A percentile compares a stretch with the other conserved stretches of the same genome.
These are phyloP conservation scores for Phylloscopus trochiloides DNA, from an alignment of 2,113 vertebrate genomes.

Conservation along the genomic window DNA sequence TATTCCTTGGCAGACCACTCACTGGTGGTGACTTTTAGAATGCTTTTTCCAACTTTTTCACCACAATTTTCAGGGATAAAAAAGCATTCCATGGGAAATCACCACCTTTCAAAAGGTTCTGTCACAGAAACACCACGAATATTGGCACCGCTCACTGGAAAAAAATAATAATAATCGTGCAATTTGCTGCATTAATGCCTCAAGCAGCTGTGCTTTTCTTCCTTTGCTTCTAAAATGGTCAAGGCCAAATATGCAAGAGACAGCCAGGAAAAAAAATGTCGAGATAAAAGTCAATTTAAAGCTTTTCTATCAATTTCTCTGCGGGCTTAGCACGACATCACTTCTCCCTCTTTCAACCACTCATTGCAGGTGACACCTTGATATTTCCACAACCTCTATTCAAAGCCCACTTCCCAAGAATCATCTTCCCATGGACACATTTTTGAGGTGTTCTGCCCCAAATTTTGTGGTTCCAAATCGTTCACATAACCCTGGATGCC, in stretches of 20 bases:
- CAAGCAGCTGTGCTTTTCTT: neutral
- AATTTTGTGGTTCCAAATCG: neutral
- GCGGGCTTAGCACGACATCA: neutral
- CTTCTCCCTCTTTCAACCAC: neutral
- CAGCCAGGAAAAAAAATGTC: neutral
- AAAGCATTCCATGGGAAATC: neutral
- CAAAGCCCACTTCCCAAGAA: neutral
- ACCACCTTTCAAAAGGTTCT: neutral
- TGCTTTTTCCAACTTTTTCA: neutral
- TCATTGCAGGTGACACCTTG: accelerated
- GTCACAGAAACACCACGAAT: neutral
- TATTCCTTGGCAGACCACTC: neutral
- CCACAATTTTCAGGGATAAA: neutral
- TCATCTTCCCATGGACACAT: neutral
- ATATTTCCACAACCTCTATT: neutral
- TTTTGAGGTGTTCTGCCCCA: neutral
- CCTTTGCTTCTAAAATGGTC: neutral
- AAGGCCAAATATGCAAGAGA: neutral
- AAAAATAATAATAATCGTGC: neutral
- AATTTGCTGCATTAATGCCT: neutral
- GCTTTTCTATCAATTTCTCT: neutral
- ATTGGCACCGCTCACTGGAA: neutral
- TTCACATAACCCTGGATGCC: neutral
- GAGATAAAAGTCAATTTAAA: neutral
- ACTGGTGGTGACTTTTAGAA: neutral